Percentiles rank a stretch among this genome's conserved stretches.
Conservation (phyloP, 2,888 invertebrate genomes). For the Melolontha melolontha region DNA sequence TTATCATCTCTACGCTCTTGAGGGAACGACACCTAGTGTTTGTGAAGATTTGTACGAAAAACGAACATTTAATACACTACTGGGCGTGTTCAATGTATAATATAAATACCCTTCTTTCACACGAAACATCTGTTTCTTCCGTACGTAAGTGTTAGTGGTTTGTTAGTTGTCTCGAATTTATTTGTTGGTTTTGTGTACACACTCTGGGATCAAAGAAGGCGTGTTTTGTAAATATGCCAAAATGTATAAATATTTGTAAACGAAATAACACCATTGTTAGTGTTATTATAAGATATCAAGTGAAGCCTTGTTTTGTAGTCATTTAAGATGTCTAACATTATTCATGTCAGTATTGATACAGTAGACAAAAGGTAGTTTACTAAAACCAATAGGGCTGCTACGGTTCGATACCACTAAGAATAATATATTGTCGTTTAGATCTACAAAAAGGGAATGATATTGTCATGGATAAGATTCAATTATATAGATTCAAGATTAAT, state of each 20-base stretch:
- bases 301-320: background rate
- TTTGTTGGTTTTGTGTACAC: conserved; percentile 46
- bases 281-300: background rate
- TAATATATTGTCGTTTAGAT: too few relatives aligned
- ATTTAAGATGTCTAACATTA: background rate
- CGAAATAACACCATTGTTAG: conserved; percentile 8
- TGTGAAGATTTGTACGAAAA: conserved; percentile 17
- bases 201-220: conserved; percentile 11
- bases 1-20: conserved; percentile 60
- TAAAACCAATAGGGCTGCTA: too few relatives aligned
- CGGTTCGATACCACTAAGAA: too few relatives aligned
- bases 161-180: background rate
- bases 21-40: conserved; percentile 29
- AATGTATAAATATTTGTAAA: background rate
- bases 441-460: too few relatives aligned
- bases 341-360: too few relatives aligned
- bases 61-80: background rate
- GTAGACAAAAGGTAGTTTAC: too few relatives aligned
- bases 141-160: too few relatives aligned
- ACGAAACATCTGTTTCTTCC: too few relatives aligned
- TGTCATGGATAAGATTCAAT: too few relatives aligned
- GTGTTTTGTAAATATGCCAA: conserved; percentile 27
- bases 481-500: too few relatives aligned
- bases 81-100: too few relatives aligned
- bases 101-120: too few relatives aligned